phyloP scores from a whole-genome alignment of 2,113 vertebrate species.

The Hyperopisus bebe region DNA sequence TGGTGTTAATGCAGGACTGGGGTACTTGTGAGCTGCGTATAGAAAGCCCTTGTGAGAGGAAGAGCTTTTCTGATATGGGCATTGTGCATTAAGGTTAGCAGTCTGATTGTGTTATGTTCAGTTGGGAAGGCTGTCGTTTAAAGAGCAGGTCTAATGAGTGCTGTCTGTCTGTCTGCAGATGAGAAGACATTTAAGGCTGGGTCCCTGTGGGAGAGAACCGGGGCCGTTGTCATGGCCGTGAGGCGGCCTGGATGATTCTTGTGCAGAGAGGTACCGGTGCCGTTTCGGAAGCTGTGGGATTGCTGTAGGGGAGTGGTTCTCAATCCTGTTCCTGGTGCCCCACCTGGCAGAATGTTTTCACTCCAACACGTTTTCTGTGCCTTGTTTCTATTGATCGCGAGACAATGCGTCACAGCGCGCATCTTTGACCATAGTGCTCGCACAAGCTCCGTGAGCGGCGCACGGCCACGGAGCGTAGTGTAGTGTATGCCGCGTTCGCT shows the following conservation, averaged over 20 bases:
- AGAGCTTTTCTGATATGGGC: not conserved
- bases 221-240: slow-evolving; percentile 90
- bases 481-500: no score
- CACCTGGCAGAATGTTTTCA: no score
- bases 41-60: not conserved
- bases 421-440: no score
- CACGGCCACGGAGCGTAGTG: no score
- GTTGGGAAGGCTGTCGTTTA: not conserved
- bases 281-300: not conserved
- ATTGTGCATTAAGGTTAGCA: not conserved
- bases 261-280: slow-evolving; percentile 82
- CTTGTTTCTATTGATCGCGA: no score
- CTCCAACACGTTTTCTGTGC: no score
- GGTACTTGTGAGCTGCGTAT: not conserved
- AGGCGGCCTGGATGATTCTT: slow-evolving; percentile 94
- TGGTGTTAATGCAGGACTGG: not conserved
- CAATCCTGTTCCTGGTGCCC: no score
- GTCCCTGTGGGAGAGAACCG: slow-evolving; percentile 76
- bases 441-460: no score
- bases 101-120: not conserved
- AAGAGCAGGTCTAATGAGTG: not conserved
- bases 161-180: slow-evolving; percentile 42
- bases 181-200: slow-evolving; percentile 73
- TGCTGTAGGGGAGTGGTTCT: not conserved
- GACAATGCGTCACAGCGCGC: no score